phyloP scores from a whole-genome alignment of 2,113 vertebrate species.

The Sphyrna mokarran region DNA sequence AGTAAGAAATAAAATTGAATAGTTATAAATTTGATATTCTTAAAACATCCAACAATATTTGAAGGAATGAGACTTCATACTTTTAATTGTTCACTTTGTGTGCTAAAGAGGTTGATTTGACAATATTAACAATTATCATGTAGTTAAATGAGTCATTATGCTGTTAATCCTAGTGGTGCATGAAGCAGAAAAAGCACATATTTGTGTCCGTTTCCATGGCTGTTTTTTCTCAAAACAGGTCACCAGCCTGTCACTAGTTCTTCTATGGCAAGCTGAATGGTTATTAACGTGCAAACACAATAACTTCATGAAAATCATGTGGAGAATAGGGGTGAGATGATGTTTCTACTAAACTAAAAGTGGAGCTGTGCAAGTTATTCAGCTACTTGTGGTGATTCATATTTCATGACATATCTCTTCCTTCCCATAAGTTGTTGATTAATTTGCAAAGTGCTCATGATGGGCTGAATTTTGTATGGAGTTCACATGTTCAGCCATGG shows the following conservation, averaged over 20 bases:
- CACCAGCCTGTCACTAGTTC: too few relatives aligned
- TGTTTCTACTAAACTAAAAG: not conserved
- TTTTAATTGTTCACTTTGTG: not conserved
- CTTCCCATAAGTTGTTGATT: not conserved
- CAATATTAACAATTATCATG: not conserved
- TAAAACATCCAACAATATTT: not conserved
- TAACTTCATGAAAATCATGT: not conserved
- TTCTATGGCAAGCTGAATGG: not conserved
- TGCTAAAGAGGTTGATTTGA: not conserved
- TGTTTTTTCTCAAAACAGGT: too few relatives aligned
- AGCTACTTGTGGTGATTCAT: not conserved
- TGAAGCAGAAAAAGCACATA: not conserved
- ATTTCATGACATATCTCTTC: not conserved
- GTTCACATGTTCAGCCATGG: too few relatives aligned
- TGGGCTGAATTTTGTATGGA: too few relatives aligned
- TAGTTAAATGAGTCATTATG: not conserved
- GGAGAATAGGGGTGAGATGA: not conserved
- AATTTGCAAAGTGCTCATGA: not conserved
- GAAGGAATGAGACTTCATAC: not conserved
- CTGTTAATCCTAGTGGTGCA: not conserved
- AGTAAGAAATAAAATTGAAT: not conserved
- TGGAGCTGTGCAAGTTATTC: not conserved
- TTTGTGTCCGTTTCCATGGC: not conserved
- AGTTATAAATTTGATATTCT: not conserved
- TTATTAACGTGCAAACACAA: not conserved